Evolutionary conservation across 2,113 vertebrate genomes (phyloP).

Genomic region (Sterna hirundo): DNA sequence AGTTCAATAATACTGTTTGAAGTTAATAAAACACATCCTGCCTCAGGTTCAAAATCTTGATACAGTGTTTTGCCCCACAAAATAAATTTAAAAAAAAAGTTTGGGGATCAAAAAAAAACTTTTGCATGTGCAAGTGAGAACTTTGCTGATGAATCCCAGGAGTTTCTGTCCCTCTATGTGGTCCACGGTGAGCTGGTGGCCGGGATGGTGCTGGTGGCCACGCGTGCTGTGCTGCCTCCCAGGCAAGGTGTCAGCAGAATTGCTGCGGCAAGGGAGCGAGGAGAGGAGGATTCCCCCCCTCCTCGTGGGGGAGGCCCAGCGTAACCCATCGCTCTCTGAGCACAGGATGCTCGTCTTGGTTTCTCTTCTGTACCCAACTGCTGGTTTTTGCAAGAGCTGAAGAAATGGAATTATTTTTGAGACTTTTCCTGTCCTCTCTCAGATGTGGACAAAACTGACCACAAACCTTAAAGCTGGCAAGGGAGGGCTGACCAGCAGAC

Average conservation of each 20-base stretch:
- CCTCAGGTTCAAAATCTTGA: background rate
- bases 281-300: background rate
- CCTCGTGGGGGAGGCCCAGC: background rate
- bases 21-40: background rate
- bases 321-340: background rate
- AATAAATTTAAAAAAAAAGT: background rate
- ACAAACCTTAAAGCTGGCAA: background rate
- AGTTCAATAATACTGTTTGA: background rate
- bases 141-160: background rate
- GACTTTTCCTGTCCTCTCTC: background rate
- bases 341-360: background rate
- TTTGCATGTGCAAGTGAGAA: background rate
- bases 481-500: background rate
- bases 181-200: background rate
- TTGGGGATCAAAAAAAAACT: background rate
- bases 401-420: background rate
- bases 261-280: accelerated
- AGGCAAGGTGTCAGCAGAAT: background rate
- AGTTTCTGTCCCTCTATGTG: background rate
- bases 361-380: background rate
- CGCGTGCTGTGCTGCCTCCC: background rate
- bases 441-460: background rate
- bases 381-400: background rate
- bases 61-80: background rate
- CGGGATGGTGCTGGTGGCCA: accelerated